These are phyloP conservation scores for Uloborus diversus DNA, from an alignment of 1,140 invertebrate genomes.

Conservation along the genomic window DNA sequence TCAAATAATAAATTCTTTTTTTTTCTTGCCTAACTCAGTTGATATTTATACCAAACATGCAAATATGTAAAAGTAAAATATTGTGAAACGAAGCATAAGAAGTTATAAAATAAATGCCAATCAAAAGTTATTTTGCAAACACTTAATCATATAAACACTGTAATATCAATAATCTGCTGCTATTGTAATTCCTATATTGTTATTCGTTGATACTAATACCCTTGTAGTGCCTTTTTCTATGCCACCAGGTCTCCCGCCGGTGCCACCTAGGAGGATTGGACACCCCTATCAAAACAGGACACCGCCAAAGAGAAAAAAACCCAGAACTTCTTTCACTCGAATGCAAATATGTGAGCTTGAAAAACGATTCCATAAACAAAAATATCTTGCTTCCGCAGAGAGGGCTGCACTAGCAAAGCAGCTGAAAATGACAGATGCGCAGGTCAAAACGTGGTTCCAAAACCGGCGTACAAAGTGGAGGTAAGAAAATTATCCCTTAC, in stretches of 20 bases:
- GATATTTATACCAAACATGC: no score
- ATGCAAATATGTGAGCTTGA: conserved; percentile 83
- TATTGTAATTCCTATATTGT: no score
- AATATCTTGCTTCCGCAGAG: conserved; percentile 97
- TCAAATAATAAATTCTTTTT: no score
- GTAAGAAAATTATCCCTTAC: conserved; percentile 72
- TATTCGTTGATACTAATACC: no score
- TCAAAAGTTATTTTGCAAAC: no score
- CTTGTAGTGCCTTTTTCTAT: conserved; percentile 58
- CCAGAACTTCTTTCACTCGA: conserved; percentile 94
- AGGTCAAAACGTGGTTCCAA: conserved; percentile 99
- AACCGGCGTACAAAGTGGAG: conserved; percentile 98
- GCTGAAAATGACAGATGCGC: conserved; percentile 98
- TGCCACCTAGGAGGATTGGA: conserved; percentile 83
- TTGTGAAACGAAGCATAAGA: no score
- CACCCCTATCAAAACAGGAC: conserved; percentile 99
- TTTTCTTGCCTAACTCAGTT: no score
- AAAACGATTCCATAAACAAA: conserved; percentile 98
- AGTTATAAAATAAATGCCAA: no score
- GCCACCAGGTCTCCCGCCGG: conserved; percentile 62
- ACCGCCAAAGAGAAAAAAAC: conserved; percentile 97
- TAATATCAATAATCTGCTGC: no score
- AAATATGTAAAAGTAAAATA: no score
- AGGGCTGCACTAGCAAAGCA: conserved; percentile 91
- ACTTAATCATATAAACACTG: no score